These are phyloP conservation scores for Lamprotornis superbus DNA, from an alignment of 2,113 vertebrate genomes.

Conservation along the genomic window DNA sequence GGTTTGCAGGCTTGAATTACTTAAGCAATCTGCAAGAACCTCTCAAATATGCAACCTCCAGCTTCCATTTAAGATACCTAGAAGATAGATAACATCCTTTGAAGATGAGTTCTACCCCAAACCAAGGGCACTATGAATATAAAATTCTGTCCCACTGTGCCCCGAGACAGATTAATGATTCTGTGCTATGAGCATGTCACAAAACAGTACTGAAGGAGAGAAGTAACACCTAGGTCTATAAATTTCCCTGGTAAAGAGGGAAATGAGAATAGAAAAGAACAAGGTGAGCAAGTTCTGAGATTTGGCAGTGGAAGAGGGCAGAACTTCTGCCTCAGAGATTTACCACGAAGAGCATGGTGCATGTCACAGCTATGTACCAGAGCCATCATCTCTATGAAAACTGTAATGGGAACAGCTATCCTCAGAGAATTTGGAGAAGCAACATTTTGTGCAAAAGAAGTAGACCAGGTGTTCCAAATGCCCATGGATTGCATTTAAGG, in stretches of 20 bases:
- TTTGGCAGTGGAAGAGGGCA: background rate
- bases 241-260: background rate
- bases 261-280: background rate
- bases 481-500: background rate
- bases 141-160: background rate
- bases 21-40: background rate
- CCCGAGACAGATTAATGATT: background rate
- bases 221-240: background rate
- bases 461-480: background rate
- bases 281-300: background rate
- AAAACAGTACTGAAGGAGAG: background rate
- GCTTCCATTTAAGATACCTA: background rate
- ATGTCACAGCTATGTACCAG: background rate
- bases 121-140: background rate
- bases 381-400: background rate
- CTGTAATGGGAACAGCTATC: background rate
- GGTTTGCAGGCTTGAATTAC: background rate
- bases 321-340: background rate
- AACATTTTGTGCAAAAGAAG: background rate
- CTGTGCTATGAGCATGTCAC: background rate
- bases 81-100: background rate
- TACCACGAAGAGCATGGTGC: fast-evolving
- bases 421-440: background rate
- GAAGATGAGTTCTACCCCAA: background rate
- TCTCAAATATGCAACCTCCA: background rate